A percentile compares a stretch with the other conserved stretches of the same genome.
These are phyloP conservation scores for Halictus ligatus DNA, from an alignment of 2,888 invertebrate genomes.

Conservation along the genomic window DNA sequence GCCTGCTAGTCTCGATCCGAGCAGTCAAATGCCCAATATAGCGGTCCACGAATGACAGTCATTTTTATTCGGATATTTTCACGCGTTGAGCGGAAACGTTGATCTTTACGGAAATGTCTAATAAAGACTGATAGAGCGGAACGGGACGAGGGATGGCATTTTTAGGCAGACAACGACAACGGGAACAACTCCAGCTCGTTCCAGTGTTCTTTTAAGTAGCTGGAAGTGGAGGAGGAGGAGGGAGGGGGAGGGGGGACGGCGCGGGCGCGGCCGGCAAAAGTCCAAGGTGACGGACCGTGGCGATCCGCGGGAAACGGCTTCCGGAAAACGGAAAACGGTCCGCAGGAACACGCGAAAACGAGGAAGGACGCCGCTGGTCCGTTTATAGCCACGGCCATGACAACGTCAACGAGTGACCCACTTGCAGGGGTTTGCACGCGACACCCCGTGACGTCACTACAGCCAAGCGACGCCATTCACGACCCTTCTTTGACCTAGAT, in stretches of 20 bases:
- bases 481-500: constrained; percentile 80
- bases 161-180: neutral
- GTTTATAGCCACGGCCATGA: constrained; percentile 78
- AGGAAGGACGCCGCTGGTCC: constrained; percentile 53
- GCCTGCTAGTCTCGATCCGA: neutral
- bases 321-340: constrained; percentile 49
- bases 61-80: neutral
- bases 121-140: neutral
- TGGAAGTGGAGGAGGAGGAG: neutral
- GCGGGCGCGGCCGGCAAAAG: neutral
- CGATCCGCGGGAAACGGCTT: constrained; percentile 7
- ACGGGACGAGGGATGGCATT: neutral
- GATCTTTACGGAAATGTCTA: neutral
- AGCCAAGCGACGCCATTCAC: constrained; percentile 80
- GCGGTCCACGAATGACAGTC: neutral
- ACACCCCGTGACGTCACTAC: constrained; percentile 79
- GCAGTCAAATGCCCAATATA: neutral
- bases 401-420: constrained; percentile 79
- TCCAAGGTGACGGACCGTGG: neutral
- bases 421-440: constrained; percentile 77
- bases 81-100: neutral
- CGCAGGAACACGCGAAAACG: constrained; percentile 40
- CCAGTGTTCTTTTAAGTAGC: neutral
- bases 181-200: neutral
- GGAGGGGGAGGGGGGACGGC: neutral